Evolutionary conservation across 2,113 vertebrate species (phyloP).

Genomic region (Alouatta palliata): DNA sequence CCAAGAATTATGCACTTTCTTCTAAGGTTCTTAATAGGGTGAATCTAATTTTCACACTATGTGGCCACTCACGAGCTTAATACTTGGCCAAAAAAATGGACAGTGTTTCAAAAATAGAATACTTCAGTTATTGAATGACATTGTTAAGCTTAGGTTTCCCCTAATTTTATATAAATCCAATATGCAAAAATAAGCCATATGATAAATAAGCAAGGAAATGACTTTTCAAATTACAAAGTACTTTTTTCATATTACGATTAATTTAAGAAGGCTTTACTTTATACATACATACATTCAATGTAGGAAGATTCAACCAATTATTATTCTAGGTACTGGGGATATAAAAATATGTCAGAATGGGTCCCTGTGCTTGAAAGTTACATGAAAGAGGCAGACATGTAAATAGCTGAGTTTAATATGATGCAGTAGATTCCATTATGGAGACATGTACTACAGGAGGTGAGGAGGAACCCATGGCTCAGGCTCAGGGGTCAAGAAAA

Average conservation of each 20-base stretch:
- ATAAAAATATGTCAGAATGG: background rate
- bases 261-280: conserved; percentile 31
- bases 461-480: background rate
- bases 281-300: background rate
- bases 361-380: background rate
- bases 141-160: background rate
- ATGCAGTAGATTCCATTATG: background rate
- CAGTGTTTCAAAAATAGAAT: conserved; percentile 25
- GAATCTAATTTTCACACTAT: conserved; percentile 26
- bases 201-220: background rate
- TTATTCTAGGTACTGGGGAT: background rate
- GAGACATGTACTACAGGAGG: background rate
- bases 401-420: background rate
- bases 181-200: background rate
- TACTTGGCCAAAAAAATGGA: background rate
- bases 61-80: conserved; percentile 34
- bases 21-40: background rate
- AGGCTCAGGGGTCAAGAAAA: background rate
- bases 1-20: background rate
- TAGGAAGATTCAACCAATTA: background rate
- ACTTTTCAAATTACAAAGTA: background rate
- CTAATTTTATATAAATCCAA: conserved; percentile 21
- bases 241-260: background rate
- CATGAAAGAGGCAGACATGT: background rate
- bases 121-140: conserved; percentile 2